phyloP scores from a whole-genome alignment of 2,797 vertebrate genomes.

The Platyrinchus mystaceus region DNA sequence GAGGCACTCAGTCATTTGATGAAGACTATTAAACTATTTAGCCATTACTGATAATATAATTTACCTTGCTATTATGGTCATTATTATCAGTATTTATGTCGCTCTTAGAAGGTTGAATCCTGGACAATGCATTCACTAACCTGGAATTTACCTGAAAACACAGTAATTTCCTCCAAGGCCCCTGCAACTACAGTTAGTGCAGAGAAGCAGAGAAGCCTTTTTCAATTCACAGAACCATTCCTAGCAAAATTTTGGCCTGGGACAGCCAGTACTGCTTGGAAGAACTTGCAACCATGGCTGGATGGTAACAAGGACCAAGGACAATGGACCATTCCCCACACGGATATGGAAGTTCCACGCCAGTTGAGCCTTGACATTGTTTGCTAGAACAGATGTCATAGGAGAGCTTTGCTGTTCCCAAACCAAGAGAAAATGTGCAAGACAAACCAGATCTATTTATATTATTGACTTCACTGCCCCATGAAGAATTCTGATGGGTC shows the following conservation, averaged over 20 bases:
- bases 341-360: background rate
- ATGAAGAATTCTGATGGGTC: background rate
- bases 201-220: background rate
- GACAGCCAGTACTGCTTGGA: background rate
- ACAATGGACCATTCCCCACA: background rate
- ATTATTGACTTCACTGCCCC: background rate
- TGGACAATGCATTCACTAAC: background rate
- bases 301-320: background rate
- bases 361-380: background rate
- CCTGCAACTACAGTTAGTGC: background rate
- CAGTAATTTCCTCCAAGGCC: background rate
- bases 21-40: constrained; percentile 40
- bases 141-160: background rate
- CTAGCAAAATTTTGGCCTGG: background rate
- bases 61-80: constrained; percentile 7
- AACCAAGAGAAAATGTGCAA: background rate
- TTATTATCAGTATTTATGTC: constrained; percentile 46
- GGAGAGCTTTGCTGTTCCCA: background rate
- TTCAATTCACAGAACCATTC: background rate
- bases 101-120: background rate
- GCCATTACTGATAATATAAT: constrained; percentile 44
- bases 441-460: background rate
- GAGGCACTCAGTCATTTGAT: constrained; percentile 18
- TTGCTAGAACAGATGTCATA: background rate
- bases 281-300: background rate